Conservation (phyloP, 2,888 invertebrate genomes). For the Idaea straminata region DNA sequence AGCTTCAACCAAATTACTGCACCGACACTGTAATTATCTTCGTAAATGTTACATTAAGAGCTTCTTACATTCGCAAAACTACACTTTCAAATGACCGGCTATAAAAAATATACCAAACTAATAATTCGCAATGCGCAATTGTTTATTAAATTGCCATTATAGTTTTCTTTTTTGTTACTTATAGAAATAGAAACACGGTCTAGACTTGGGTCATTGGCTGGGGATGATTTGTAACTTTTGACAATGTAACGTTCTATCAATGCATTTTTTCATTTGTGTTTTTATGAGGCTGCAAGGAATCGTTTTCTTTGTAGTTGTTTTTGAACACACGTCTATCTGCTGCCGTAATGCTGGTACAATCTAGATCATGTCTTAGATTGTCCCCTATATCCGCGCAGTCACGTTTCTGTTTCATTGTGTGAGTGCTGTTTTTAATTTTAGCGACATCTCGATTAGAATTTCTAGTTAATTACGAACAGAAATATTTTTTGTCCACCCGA, state of each 20-base stretch:
- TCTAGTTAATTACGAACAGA: constrained; percentile 66
- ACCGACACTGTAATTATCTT: constrained; percentile 53
- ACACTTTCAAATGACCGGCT: constrained; percentile 51
- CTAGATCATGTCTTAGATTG: constrained; percentile 76
- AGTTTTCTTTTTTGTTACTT: constrained; percentile 54
- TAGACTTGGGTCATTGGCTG: constrained; percentile 72
- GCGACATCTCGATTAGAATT: constrained; percentile 61
- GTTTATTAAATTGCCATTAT: constrained; percentile 62
- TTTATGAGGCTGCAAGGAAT: constrained; percentile 61
- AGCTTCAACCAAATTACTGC: constrained; percentile 48
- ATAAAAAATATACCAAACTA: constrained; percentile 54
- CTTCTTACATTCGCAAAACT: constrained; percentile 54
- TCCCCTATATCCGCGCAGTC: constrained; percentile 68
- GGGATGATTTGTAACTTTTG: constrained; percentile 75
- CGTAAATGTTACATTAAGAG: constrained; percentile 45
- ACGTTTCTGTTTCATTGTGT: constrained; percentile 65
- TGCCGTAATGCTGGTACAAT: constrained; percentile 69
- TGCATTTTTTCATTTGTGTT: constrained; percentile 62
- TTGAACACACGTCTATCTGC: constrained; percentile 60
- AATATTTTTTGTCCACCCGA: constrained; percentile 46
- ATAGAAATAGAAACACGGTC: constrained; percentile 40
- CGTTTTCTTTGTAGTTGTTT: constrained; percentile 71
- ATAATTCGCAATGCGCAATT: constrained; percentile 47
- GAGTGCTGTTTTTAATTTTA: constrained; percentile 60
- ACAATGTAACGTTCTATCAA: constrained; percentile 45